A percentile compares a stretch with the other conserved stretches of the same genome.
These are phyloP conservation scores for Fulica atra DNA, from an alignment of 2,113 vertebrate genomes.

Conservation along the genomic window DNA sequence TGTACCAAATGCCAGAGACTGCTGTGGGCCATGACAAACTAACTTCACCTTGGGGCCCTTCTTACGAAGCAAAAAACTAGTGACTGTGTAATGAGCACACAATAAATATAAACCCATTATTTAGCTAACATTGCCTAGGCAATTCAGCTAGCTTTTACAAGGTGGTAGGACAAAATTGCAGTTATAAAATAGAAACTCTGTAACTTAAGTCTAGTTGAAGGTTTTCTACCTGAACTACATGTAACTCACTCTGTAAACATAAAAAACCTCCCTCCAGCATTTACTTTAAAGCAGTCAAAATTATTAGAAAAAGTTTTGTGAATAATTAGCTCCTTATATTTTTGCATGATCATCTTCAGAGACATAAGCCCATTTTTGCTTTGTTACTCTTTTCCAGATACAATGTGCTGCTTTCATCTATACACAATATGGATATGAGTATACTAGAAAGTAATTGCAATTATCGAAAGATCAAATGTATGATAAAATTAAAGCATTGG, in stretches of 20 bases:
- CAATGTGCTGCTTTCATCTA: slow-evolving; percentile 26
- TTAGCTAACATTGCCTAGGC: not conserved
- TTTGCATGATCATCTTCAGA: slow-evolving; percentile 8
- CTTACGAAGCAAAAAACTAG: not conserved
- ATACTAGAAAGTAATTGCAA: not conserved
- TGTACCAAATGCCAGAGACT: not conserved
- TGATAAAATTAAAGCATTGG: not conserved
- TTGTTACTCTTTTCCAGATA: not conserved
- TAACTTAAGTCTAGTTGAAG: not conserved
- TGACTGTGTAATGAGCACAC: not conserved
- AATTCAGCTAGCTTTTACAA: not conserved
- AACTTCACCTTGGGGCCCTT: not conserved
- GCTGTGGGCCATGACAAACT: not conserved
- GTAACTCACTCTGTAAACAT: not conserved
- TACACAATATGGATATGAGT: not conserved
- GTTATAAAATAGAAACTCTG: not conserved
- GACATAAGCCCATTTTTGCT: not conserved
- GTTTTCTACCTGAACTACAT: not conserved
- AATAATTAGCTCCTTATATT: not conserved
- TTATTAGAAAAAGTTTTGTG: not conserved
- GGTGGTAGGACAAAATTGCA: not conserved
- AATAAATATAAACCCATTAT: not conserved
- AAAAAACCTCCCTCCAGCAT: not conserved
- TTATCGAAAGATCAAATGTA: slow-evolving; percentile 9
- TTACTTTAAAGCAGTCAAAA: not conserved